Evolutionary conservation across 2,113 vertebrate genomes (phyloP).

Genomic region (Ageneiosus marmoratus): DNA sequence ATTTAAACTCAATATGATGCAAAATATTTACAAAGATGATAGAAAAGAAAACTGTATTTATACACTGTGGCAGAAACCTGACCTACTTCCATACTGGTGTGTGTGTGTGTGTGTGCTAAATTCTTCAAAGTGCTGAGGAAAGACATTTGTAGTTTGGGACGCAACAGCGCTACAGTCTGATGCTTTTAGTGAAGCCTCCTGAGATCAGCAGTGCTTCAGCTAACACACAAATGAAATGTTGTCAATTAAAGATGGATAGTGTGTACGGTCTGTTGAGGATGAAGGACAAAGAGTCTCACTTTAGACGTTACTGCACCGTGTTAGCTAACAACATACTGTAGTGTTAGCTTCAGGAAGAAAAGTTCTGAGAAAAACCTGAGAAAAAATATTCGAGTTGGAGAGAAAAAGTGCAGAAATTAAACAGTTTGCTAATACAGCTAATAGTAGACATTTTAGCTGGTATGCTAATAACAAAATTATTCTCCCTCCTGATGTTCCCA

Average conservation of each 20-base stretch:
- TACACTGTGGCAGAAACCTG: background rate
- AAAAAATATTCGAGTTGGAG: too few relatives aligned
- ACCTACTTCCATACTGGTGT: background rate
- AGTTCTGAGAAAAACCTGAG: too few relatives aligned
- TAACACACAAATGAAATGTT: background rate
- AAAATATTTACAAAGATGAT: too few relatives aligned
- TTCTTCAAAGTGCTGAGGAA: background rate
- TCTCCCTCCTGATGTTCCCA: background rate
- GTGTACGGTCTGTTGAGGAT: background rate
- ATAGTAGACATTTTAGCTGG: background rate
- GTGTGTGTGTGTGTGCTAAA: too few relatives aligned
- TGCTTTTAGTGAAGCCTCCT: background rate
- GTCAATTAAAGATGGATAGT: conserved; percentile 3
- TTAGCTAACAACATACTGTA: background rate
- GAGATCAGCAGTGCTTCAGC: background rate
- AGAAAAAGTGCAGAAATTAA: too few relatives aligned
- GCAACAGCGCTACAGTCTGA: background rate
- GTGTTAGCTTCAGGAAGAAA: too few relatives aligned
- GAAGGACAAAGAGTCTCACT: too few relatives aligned
- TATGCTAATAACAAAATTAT: background rate
- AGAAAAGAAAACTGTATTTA: too few relatives aligned
- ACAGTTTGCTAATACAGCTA: background rate
- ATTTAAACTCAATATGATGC: too few relatives aligned
- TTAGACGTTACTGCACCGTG: too few relatives aligned
- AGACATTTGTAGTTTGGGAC: conserved; percentile 1